Conservation (phyloP, 2,888 invertebrate genomes). For the Lochmaea crataegi region DNA sequence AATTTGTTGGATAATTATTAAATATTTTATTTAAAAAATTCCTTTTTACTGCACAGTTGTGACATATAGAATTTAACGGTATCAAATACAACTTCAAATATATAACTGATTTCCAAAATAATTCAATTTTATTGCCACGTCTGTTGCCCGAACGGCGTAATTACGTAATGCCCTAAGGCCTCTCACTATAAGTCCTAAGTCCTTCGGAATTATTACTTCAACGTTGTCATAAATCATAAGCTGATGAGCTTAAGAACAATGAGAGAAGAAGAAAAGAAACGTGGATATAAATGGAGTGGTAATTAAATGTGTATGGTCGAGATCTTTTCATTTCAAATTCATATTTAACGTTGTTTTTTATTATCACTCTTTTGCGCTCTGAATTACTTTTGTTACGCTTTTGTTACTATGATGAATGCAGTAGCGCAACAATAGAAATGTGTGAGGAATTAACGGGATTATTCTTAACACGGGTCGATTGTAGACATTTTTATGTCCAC, state of each 20-base stretch:
- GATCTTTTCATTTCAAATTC: constrained; percentile 34
- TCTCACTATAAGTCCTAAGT: constrained; percentile 34
- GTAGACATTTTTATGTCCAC: not conserved
- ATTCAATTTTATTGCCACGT: not conserved
- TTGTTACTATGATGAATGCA: constrained; percentile 12
- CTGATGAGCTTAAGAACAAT: constrained; percentile 40
- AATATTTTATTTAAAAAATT: not conserved
- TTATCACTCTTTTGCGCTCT: constrained; percentile 25
- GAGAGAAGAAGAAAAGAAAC: constrained; percentile 29
- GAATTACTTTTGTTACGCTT: constrained; percentile 14
- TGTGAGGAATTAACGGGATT: not conserved
- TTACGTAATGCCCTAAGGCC: constrained; percentile 7
- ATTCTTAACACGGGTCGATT: not conserved
- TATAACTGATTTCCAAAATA: not conserved
- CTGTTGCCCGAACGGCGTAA: not conserved
- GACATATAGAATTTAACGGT: not conserved
- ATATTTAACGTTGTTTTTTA: constrained; percentile 34
- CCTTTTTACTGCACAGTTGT: no score
- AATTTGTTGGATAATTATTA: no score
- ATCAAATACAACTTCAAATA: not conserved
- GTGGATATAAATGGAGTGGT: constrained; percentile 32
- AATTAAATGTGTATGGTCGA: constrained; percentile 35
- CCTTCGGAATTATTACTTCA: constrained; percentile 49
- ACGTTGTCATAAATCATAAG: constrained; percentile 48
- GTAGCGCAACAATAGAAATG: constrained; percentile 2